Base-by-base conservation (phyloP, 2,113 vertebrate species). In the Condylura cristata region DNA sequence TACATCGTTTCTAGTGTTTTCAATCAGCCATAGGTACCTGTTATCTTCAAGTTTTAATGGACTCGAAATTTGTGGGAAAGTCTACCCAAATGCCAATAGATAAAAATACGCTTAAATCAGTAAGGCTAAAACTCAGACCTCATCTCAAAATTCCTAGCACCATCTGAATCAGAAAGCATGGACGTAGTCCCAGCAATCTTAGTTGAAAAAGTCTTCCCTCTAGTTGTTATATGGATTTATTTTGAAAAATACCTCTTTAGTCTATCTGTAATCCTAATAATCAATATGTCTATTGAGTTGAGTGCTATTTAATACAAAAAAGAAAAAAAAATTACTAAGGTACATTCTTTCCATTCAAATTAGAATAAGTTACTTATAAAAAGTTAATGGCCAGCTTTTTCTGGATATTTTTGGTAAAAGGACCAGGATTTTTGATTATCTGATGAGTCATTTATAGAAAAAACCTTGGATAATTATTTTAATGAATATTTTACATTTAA, bases 401-500 rank as follows among this genome's bases (percentile, higher is more conserved):
- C n/a, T 28, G 61, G 22, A 17, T 76, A 44, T 13, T 12, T 34
- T 61, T 39, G 46, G 41, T n/a, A 22, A 81, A 60, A n/a, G 51
- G 9, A 81, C 6, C 12, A 75, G 74, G 70, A 34, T 53, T 92
- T 78, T 68, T 68, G 86, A 12, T 20, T 63, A 74, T 89, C 30
- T 65, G 41, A 60, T 71, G 24, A 51, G 51, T 90, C n/a, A 61
- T 9, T 9, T 53, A 90, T 39, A 44, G 5, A 79, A 87, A 83
- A 83, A 8, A 61, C 37, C 9, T 66, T 70, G 32, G 16, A 6
- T 48, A 13, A 60, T 44, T 44, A 75, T 56, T 74, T 74, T 8
- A 80, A 68, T 5, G 46, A 56, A 58, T 70, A 76, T 68, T 88
- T 93, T 80, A 28, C 8, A 76, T 75, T 63, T 80, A 96, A 75